These are phyloP conservation scores for Lasioglossum oenotherae DNA, from an alignment of 2,888 invertebrate genomes.

Conservation along the genomic window DNA sequence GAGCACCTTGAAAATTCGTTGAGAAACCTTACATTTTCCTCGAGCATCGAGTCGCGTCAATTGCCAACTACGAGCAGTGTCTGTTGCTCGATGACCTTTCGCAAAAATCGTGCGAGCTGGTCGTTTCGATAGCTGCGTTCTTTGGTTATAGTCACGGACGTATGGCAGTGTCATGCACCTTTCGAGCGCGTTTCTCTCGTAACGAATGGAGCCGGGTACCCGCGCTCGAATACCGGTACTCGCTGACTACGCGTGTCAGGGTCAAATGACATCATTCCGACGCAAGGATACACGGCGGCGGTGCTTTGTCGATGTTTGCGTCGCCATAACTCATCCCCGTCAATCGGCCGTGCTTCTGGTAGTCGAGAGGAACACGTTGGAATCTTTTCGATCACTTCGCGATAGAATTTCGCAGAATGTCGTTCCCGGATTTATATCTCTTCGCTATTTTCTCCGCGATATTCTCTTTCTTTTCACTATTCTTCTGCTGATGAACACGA, in stretches of 20 bases:
- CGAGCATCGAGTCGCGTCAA: background rate
- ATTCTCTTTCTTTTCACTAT: background rate
- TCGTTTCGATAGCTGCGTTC: constrained; percentile 29
- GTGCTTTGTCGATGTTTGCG: constrained; percentile 36
- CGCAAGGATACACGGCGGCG: constrained; percentile 68
- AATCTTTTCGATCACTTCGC: background rate
- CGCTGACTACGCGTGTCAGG: constrained; percentile 72
- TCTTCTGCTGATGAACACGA: background rate
- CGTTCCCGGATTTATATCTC: background rate
- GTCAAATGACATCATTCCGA: constrained; percentile 76
- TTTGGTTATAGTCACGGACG: constrained; percentile 21
- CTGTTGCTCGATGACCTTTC: background rate
- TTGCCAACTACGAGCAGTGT: background rate
- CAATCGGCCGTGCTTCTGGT: constrained; percentile 57
- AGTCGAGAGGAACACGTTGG: constrained; percentile 25
- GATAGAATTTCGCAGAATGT: background rate
- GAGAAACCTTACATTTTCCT: background rate
- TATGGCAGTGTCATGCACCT: constrained; percentile 66
- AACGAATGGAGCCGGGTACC: constrained; percentile 48
- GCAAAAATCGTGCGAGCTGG: constrained; percentile 1
- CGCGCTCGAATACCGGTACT: constrained; percentile 69
- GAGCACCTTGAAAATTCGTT: background rate
- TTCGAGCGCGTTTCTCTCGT: constrained; percentile 49
- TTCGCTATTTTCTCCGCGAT: background rate
- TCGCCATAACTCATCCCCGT: constrained; percentile 66